phyloP scores from a whole-genome alignment of 2,888 invertebrate species.

The Apodemia hepburni region DNA sequence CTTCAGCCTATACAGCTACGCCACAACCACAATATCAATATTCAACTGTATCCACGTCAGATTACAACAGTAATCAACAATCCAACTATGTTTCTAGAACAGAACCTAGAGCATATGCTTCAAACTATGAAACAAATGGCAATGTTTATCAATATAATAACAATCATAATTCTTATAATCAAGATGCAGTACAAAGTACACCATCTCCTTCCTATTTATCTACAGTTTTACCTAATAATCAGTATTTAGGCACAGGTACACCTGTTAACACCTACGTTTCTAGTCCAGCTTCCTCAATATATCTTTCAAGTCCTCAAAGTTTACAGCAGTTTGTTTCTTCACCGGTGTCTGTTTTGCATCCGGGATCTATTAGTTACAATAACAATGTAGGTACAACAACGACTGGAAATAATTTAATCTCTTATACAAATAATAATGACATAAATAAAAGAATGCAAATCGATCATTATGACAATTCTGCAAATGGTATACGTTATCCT shows the following conservation, averaged over 20 bases:
- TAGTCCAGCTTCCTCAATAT: slow-evolving; percentile 57
- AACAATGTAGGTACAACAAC: slow-evolving; percentile 49
- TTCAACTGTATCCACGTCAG: slow-evolving; percentile 51
- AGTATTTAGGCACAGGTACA: slow-evolving; percentile 58
- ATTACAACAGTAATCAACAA: slow-evolving; percentile 53
- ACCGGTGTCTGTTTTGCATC: slow-evolving; percentile 55
- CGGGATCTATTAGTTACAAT: slow-evolving; percentile 54
- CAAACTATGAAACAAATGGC: slow-evolving; percentile 47
- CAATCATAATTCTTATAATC: slow-evolving; percentile 46
- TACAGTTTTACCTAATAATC: slow-evolving; percentile 53
- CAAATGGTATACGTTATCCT: slow-evolving; percentile 60
- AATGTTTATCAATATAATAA: slow-evolving; percentile 53
- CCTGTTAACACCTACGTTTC: slow-evolving; percentile 60
- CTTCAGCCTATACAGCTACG: slow-evolving; percentile 60
- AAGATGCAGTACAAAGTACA: slow-evolving; percentile 56
- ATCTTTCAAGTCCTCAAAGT: slow-evolving; percentile 60
- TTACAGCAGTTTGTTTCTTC: slow-evolving; percentile 64
- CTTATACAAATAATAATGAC: slow-evolving; percentile 50
- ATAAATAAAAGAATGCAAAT: slow-evolving; percentile 58
- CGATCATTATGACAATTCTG: slow-evolving; percentile 69
- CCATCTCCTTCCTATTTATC: slow-evolving; percentile 59
- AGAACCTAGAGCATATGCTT: slow-evolving; percentile 52
- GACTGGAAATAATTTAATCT: slow-evolving; percentile 44
- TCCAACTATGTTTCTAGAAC: slow-evolving; percentile 48
- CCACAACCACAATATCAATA: slow-evolving; percentile 67